Conservation (phyloP, 2,113 vertebrate genomes). For the Diadophis punctatus region DNA sequence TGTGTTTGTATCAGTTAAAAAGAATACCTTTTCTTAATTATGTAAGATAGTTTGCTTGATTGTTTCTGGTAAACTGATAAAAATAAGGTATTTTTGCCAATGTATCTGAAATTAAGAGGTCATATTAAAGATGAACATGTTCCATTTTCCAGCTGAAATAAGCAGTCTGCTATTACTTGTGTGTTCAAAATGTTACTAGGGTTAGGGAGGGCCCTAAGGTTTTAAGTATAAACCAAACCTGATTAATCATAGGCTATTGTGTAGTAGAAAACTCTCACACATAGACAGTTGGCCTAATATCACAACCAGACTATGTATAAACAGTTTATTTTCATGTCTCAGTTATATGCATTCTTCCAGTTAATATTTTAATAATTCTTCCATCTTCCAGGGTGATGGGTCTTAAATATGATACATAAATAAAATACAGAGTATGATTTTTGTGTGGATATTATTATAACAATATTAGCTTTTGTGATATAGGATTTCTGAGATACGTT, state of each 20-base stretch:
- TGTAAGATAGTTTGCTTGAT: background rate
- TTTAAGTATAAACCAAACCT: too few species aligned
- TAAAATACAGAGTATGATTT: background rate
- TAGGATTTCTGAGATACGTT: background rate
- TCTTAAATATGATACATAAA: too few species aligned
- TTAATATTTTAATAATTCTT: too few species aligned
- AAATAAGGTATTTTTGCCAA: background rate
- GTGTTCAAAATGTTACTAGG: background rate
- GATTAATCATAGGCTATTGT: too few species aligned
- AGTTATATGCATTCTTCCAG: background rate
- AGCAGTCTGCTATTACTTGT: background rate
- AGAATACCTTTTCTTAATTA: background rate
- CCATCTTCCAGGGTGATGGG: too few species aligned
- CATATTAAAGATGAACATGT: background rate
- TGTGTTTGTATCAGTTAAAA: background rate
- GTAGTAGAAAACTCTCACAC: too few species aligned
- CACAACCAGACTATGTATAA: conserved; percentile 33
- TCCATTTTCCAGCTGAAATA: background rate
- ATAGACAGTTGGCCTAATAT: background rate
- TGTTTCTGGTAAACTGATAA: background rate
- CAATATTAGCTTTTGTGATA: background rate
- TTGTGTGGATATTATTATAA: background rate
- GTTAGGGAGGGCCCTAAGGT: too few species aligned
- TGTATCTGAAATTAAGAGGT: too few species aligned
- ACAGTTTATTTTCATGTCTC: background rate